Evolutionary conservation across 2,797 vertebrate genomes (phyloP), one percentile per base, ranked within the genome.

Genomic region (Pseudotriccus pelzelni): DNA sequence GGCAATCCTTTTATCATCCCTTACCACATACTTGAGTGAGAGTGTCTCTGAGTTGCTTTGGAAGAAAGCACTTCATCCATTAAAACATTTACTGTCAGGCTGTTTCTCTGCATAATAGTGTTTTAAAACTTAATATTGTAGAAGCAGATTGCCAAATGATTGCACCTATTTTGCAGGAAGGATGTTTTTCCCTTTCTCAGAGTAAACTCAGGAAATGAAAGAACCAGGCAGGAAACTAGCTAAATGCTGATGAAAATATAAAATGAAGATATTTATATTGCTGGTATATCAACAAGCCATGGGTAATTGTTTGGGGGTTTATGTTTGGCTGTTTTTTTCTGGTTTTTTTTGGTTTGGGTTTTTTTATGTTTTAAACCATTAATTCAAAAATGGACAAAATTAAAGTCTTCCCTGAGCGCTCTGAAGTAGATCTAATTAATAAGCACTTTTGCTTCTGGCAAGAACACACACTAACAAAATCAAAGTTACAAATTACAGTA

Each of bases 131-230:
- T 66, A 55, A 41, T 53, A 50, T 11, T 79, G 75, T 20, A 52
- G 83, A 84, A 85, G 56, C 37, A 96, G 91, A 89, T 87, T 97
- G 94, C 87, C 64, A 10, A 68, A 96, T 91, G 68, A 95, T 96
- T 96, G 88, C 94, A 87, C 93, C 74, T 95, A 85, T 96, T 97
- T 95, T 96, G 88, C 93, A 97, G 97, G 97, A 96, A 92, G 97
- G 97, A 98, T 97, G 96, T 97, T 97, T 97, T 96, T 69, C 79
- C 13, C 87, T 97, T 97, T 95, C 97, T 97, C 91, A 90, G 95
- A 96, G 88, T 88, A 96, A 97, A 95, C 87, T 96, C 97, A 98
- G 97, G 98, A 98, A 98, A 97, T 96, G 96, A 96, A 96, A 93
- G 95, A 97, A 97, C 25, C 91, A 76, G 93, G 96, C 97, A 98